A percentile compares a stretch with the other conserved stretches of the same genome.
These are phyloP conservation scores for Leptopilina boulardi DNA, from an alignment of 1,140 invertebrate species.

Conservation along the genomic window DNA sequence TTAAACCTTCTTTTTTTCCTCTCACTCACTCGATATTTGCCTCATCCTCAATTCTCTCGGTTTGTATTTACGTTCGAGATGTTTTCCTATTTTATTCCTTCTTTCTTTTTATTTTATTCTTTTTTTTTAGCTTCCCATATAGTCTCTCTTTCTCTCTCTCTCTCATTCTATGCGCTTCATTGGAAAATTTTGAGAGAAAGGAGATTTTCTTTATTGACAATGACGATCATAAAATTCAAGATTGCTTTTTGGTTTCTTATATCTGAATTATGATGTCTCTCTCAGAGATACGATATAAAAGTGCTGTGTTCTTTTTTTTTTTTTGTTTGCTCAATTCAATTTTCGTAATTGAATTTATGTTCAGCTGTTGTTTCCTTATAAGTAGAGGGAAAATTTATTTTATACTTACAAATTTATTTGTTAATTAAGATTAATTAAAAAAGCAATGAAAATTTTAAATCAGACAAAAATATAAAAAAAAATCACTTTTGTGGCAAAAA, in stretches of 20 bases:
- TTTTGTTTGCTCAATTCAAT: too few species aligned
- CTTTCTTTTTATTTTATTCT: constrained; percentile 21
- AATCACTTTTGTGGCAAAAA: background rate
- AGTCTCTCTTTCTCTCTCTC: background rate
- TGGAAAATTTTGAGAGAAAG: constrained; percentile 5
- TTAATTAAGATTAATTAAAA: too few species aligned
- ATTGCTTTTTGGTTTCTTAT: constrained; percentile 9
- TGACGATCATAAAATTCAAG: constrained; percentile 13
- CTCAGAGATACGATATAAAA: background rate
- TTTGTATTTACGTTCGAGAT: constrained; percentile 30
- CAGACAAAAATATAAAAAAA: too few species aligned
- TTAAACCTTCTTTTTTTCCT: constrained; percentile 6
- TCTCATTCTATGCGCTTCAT: background rate
- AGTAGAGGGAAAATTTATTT: too few species aligned
- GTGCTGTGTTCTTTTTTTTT: background rate
- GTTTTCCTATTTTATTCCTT: constrained; percentile 34
- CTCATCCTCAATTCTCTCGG: background rate
- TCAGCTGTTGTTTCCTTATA: too few species aligned
- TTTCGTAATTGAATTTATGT: too few species aligned
- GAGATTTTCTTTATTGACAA: constrained; percentile 25
- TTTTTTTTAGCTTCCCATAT: too few species aligned
- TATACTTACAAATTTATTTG: too few species aligned
- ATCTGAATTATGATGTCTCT: background rate
- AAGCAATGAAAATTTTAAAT: too few species aligned
- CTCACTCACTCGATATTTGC: background rate